phyloP scores from a whole-genome alignment of 2,888 invertebrate genomes.

The Ophion slaviceki region DNA sequence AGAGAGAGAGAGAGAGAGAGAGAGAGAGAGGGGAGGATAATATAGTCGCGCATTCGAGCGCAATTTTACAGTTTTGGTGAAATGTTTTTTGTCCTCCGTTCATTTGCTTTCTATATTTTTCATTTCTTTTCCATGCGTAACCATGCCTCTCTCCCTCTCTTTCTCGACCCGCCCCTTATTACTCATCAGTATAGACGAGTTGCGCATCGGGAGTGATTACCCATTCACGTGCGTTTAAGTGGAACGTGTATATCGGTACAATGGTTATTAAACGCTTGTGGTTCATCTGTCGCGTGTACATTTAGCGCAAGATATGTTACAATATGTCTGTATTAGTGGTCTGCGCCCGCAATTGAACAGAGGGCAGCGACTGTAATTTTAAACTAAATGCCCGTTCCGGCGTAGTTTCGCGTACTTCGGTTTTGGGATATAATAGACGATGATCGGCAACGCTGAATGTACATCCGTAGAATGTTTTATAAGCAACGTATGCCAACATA shows the following conservation, averaged over 20 bases:
- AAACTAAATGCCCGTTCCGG: constrained; percentile 52
- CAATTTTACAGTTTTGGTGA: constrained; percentile 45
- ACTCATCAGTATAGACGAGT: constrained; percentile 19
- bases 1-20: too few species aligned
- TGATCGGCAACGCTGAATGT: background rate
- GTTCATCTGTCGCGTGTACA: constrained; percentile 56
- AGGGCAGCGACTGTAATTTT: constrained; percentile 50
- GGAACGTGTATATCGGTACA: constrained; percentile 47
- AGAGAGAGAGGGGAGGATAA: too few species aligned
- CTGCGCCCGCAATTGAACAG: constrained; percentile 17
- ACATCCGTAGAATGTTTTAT: constrained; percentile 7
- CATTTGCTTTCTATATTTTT: background rate
- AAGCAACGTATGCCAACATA: constrained; percentile 21
- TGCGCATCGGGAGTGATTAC: constrained; percentile 48
- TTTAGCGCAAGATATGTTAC: constrained; percentile 25
- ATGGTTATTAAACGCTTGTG: constrained; percentile 58
- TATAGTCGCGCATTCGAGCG: too few species aligned
- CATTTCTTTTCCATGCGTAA: constrained; percentile 3
- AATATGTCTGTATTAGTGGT: constrained; percentile 47
- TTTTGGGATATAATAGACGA: constrained; percentile 37
- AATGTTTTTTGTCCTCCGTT: constrained; percentile 16
- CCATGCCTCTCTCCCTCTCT: background rate
- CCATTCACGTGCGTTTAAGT: constrained; percentile 61
- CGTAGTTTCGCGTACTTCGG: constrained; percentile 41
- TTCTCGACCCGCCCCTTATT: constrained; percentile 25